phyloP scores from a whole-genome alignment of 2,888 invertebrate species.

The Miltochrista miniata region DNA sequence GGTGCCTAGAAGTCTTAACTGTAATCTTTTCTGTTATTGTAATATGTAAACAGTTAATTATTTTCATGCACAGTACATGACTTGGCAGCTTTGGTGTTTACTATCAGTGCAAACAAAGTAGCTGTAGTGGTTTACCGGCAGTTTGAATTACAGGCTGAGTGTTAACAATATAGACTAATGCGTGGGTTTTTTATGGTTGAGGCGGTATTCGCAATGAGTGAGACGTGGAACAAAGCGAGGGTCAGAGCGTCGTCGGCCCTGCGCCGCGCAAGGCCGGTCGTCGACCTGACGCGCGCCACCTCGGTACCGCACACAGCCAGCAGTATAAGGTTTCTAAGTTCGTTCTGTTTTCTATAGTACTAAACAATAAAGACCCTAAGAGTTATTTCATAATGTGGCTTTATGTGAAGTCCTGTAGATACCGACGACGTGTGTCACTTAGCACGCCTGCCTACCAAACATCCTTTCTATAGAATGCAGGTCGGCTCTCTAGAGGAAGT shows the following conservation, averaged over 20 bases:
- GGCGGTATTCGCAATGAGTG: constrained; percentile 45
- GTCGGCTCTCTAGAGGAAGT: constrained; percentile 11
- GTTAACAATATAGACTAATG: constrained; percentile 38
- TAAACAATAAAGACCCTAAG: constrained; percentile 13
- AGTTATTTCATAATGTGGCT: no score
- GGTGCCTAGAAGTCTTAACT: constrained; percentile 58
- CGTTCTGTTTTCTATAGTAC: constrained; percentile 49
- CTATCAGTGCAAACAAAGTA: constrained; percentile 6
- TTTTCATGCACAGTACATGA: constrained; percentile 17
- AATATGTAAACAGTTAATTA: constrained; percentile 19
- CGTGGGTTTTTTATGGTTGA: constrained; percentile 45
- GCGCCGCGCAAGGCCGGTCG: constrained; percentile 81
- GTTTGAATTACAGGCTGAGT: constrained; percentile 22
- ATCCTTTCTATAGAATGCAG: not conserved
- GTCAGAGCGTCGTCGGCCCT: constrained; percentile 65
- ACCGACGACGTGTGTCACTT: not conserved
- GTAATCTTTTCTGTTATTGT: constrained; percentile 31
- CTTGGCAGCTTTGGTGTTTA: constrained; percentile 9
- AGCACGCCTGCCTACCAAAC: not conserved
- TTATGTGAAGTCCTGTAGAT: no score
- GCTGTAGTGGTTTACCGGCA: constrained; percentile 12
- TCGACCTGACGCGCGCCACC: constrained; percentile 66
- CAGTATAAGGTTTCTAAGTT: constrained; percentile 53
- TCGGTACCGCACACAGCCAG: constrained; percentile 55
- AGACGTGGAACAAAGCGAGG: constrained; percentile 68